These are phyloP conservation scores for Stegostoma tigrinum DNA, from an alignment of 2,113 vertebrate species.

Conservation along the genomic window DNA sequence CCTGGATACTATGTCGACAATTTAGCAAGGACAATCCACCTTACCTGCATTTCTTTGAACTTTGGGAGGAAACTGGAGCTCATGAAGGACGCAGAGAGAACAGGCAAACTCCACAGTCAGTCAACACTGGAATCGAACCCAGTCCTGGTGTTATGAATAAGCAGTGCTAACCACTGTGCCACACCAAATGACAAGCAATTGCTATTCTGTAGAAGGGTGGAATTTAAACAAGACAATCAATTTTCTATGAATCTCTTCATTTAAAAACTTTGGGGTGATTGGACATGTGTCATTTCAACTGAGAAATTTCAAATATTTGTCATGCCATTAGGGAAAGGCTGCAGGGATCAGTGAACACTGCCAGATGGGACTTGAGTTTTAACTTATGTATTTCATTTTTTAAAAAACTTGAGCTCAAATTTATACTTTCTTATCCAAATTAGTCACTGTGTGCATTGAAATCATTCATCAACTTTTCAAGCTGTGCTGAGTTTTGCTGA, in stretches of 20 bases:
- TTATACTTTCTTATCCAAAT: neutral
- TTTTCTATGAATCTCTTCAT: neutral
- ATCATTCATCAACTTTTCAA: neutral
- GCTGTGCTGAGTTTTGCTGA: neutral
- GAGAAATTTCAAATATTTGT: neutral
- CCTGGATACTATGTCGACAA: too few relatives aligned
- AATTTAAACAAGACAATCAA: neutral
- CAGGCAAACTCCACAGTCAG: too few relatives aligned
- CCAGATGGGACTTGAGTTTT: neutral
- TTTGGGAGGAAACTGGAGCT: too few relatives aligned
- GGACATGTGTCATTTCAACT: neutral
- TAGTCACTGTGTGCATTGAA: neutral
- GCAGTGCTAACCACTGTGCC: neutral
- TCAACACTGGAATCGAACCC: too few relatives aligned
- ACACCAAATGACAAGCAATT: neutral
- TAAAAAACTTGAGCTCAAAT: neutral
- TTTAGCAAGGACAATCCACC: too few relatives aligned
- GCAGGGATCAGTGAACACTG: neutral
- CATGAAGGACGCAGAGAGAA: too few relatives aligned
- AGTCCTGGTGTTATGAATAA: too few relatives aligned
- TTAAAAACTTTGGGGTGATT: neutral
- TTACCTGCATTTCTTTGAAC: too few relatives aligned
- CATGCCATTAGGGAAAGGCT: neutral
- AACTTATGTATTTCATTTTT: neutral
- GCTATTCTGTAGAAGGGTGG: neutral